Conservation (phyloP, 2,113 vertebrate species). For the Sylvilagus bachmani region DNA sequence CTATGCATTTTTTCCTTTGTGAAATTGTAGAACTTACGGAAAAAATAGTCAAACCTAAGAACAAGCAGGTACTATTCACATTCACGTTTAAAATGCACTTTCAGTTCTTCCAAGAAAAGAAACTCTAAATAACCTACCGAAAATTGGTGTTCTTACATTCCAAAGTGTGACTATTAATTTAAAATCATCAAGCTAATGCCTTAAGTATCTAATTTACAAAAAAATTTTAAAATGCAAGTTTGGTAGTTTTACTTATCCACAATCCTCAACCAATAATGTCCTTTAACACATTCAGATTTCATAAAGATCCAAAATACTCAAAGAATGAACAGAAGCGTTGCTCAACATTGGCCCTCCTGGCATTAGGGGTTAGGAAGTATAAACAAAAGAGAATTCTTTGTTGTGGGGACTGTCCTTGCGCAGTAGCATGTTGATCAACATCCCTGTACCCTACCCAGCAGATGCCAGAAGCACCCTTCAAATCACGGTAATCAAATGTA, state of each 20-base stretch:
- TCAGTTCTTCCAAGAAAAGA: background rate
- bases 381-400: background rate
- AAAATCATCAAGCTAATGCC: slow-evolving; percentile 19
- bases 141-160: background rate
- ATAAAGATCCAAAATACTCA: slow-evolving; percentile 12
- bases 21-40: slow-evolving; percentile 37
- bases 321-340: background rate
- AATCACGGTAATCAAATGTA: background rate
- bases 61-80: slow-evolving; percentile 2
- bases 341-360: background rate
- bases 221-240: background rate
- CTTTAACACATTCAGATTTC: slow-evolving; percentile 7
- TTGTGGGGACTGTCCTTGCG: too few species aligned
- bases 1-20: background rate
- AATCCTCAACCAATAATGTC: slow-evolving; percentile 33
- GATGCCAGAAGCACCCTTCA: background rate
- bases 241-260: background rate
- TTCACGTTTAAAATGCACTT: slow-evolving; percentile 44
- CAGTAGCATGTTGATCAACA: background rate
- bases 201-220: slow-evolving; percentile 21
- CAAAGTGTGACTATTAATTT: slow-evolving; percentile 40
- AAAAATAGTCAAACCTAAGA: background rate
- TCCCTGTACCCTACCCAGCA: background rate
- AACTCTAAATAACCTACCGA: slow-evolving; percentile 46
- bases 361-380: background rate